Base-by-base conservation (phyloP, 2,797 vertebrate genomes). In the Muraenolepis orangiensis region DNA sequence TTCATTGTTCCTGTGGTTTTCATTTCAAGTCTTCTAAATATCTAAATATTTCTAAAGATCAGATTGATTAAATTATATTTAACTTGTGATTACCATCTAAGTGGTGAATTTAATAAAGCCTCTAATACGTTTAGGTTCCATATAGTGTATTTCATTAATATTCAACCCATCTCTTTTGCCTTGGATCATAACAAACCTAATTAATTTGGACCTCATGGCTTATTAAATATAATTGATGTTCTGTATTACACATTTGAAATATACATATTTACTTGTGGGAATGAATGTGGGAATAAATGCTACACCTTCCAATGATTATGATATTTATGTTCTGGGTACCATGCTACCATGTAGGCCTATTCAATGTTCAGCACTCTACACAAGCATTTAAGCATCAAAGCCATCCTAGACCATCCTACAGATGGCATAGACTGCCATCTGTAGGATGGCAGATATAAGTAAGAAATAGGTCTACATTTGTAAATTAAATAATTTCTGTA, bases 361-460 rank as follows among this genome's bases (percentile, higher is more conserved):
- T 30, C 14, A 36, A 29, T 42, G 28, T 12, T 38, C 16, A 42
- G 28, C 16, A 28, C 30, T 34, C 26, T 13, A 8, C 20, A 28
- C 0, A 5, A 46, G 29, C 74, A 74, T 75, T 73, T 76, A 30
- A 23, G 75, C 79, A 72, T 68, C 73, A 84, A 80, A 76, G 76
- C 11, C 34, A 26, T 67, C 57, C n/a, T n/a, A n/a, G n/a, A n/a
- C n/a, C n/a, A 84, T 84, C 80, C 57, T 88, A 82, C 80, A 81
- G 38, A 90, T 78, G 82, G 82, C 90, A 85, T 86, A 91, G 87
- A 92, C 90, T 91, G 91, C 92, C 92, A 91, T 88, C 92, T 92
- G 87, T 92, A 91, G 92, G 92, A 82, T 86, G 82, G 67, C 23
- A 76, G 70, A 88, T 74, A 83, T 81, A 90, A 87, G 85, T 87